phyloP scores from a whole-genome alignment of 2,888 invertebrate genomes.

The Mayetiola destructor region DNA sequence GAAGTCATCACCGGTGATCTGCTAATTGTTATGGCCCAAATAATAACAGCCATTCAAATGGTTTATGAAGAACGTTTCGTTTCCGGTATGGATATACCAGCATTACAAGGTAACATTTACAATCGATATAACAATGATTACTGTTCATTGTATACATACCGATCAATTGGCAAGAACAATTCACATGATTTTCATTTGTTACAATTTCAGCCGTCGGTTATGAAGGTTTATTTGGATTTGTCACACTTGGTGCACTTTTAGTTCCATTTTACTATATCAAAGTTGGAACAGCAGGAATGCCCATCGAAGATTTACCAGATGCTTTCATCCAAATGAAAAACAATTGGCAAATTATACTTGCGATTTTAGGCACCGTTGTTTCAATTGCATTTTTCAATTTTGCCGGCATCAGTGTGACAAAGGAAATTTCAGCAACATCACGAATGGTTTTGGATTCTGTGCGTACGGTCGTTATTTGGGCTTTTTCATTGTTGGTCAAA shows the following conservation, averaged over 20 bases:
- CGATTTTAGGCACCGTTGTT: slow-evolving; percentile 52
- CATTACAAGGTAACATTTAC: slow-evolving; percentile 61
- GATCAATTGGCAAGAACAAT: slow-evolving; percentile 31
- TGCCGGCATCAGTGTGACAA: slow-evolving; percentile 81
- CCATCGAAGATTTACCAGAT: slow-evolving; percentile 73
- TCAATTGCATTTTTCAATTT: slow-evolving; percentile 91
- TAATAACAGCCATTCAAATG: slow-evolving; percentile 81
- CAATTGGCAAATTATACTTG: slow-evolving; percentile 44
- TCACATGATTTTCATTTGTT: slow-evolving; percentile 25
- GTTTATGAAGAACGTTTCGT: slow-evolving; percentile 90
- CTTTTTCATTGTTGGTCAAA: slow-evolving; percentile 52
- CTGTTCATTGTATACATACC: too few relatives aligned
- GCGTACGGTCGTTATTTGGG: slow-evolving; percentile 85
- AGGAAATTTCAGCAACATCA: slow-evolving; percentile 83
- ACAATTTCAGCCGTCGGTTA: slow-evolving; percentile 25
- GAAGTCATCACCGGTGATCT: slow-evolving; percentile 70
- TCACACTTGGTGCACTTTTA: slow-evolving; percentile 45
- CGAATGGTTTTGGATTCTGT: slow-evolving; percentile 79
- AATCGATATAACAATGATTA: slow-evolving; percentile 95
- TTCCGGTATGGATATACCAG: slow-evolving; percentile 66
- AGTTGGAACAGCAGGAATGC: slow-evolving; percentile 52
- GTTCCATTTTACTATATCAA: slow-evolving; percentile 70
- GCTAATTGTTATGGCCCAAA: slow-evolving; percentile 57
- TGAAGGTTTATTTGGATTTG: slow-evolving; percentile 52
- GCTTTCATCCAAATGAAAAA: slow-evolving; percentile 69